Base-by-base conservation (phyloP, 2,797 vertebrate genomes). In the Naso thynnoides region DNA sequence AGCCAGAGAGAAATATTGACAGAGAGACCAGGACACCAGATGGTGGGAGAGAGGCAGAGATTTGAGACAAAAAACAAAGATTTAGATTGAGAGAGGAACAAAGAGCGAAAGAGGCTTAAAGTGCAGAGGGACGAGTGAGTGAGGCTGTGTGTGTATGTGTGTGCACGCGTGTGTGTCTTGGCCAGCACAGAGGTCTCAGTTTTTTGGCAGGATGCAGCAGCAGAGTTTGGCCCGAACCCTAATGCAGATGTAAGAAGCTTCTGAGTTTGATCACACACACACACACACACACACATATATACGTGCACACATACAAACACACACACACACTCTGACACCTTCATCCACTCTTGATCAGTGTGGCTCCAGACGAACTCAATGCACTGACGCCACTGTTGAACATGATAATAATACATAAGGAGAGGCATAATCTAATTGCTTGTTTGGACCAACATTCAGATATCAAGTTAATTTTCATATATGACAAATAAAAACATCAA, bases 191-290 rank as follows among this genome's bases (percentile, higher is more conserved):
- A 85, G 81, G 86, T 85, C 81, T 90, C 68, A 6, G 71, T 85
- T 79, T 89, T 74, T 91, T 91, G 90, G 89, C 91, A 91, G 82
- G 84, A 76, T 49, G 70, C 54, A 63, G 50, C 27, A 79, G 69
- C 73, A 66, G 73, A 83, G 82, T 67, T 91, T 90, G 85, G 90
- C 89, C 70, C 55, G 8, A 60, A 45, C 83, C 78, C 81, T 90
- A 91, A 92, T 91, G 82, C 81, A 90, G 86, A 89, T 88, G 86
- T 87, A 83, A 86, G 79, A 84, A 88, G 72, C 64, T 68, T 76
- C 74, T 31, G 68, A 86, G 74, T 81, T 87, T 78, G 69, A 86
- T 71, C 66, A n/a, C 76, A 53, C 58, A 52, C 83, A 74, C 77
- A 67, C 50, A 70, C 24, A 72, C 23, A 42, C 27, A 36, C 52